These are phyloP conservation scores for Tetropium fuscum DNA, from an alignment of 2,888 invertebrate species.

Conservation along the genomic window DNA sequence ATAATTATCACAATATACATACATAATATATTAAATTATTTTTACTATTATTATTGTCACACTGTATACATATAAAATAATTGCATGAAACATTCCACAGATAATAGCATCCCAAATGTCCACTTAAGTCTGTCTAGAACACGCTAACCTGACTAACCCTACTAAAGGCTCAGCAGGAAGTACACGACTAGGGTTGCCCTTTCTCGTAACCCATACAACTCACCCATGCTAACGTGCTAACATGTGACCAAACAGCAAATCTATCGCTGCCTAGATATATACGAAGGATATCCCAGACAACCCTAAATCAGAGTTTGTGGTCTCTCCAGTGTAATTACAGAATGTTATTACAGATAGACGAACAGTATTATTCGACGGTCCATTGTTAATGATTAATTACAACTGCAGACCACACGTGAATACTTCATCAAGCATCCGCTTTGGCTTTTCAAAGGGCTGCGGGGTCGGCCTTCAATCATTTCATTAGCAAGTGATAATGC, in stretches of 20 bases:
- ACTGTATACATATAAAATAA: too few relatives aligned
- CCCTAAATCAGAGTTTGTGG: constrained; percentile 15
- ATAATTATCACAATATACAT: too few relatives aligned
- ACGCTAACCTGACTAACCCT: too few relatives aligned
- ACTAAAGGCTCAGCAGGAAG: too few relatives aligned
- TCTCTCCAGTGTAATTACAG: constrained; percentile 24
- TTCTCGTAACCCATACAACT: too few relatives aligned
- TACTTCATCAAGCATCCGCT: constrained; percentile 21
- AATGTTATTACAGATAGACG: constrained; percentile 30
- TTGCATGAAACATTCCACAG: too few relatives aligned
- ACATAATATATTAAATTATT: too few relatives aligned
- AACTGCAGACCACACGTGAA: constrained; percentile 27
- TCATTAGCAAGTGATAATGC: too few relatives aligned
- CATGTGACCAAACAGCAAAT: constrained; percentile 12
- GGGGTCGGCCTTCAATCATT: neutral
- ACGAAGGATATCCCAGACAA: constrained; percentile 2
- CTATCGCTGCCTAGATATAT: neutral
- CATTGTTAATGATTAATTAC: constrained; percentile 33
- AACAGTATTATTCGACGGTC: constrained; percentile 19
- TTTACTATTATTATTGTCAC: too few relatives aligned
- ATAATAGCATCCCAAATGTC: too few relatives aligned
- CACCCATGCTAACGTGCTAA: constrained; percentile 5
- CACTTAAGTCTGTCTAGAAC: too few relatives aligned
- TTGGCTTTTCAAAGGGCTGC: neutral
- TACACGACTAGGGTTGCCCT: too few relatives aligned